Evolutionary conservation across 2,113 vertebrate genomes (phyloP).

Genomic region (Microtus ochrogaster): DNA sequence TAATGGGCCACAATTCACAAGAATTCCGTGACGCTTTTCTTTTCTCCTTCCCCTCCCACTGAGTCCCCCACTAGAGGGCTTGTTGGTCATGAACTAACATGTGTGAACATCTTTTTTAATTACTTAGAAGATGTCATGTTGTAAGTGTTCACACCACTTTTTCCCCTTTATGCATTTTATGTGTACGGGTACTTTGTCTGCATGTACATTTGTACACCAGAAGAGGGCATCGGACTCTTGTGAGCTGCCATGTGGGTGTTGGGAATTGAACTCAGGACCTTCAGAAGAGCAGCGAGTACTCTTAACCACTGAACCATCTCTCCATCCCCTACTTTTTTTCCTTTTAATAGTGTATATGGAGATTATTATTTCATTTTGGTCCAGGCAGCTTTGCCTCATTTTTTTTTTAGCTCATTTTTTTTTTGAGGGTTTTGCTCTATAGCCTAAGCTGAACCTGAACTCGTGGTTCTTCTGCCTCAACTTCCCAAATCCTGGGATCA

Average conservation of each 20-base stretch:
- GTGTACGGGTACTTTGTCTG: too few relatives aligned
- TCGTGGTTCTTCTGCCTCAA: background rate
- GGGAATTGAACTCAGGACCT: too few relatives aligned
- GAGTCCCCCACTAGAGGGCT: too few relatives aligned
- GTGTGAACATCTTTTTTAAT: background rate
- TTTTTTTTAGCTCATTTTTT: background rate
- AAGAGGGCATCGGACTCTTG: too few relatives aligned
- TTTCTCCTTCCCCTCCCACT: background rate
- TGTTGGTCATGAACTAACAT: rapidly evolving
- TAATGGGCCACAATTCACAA: background rate
- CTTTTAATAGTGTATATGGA: background rate
- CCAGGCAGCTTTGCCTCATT: background rate
- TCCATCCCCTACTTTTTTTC: too few relatives aligned
- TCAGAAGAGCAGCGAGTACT: too few relatives aligned
- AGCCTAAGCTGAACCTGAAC: background rate
- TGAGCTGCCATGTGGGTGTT: too few relatives aligned
- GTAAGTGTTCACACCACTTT: too few relatives aligned
- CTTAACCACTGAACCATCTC: too few relatives aligned
- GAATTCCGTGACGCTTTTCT: background rate
- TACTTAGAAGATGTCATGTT: too few relatives aligned
- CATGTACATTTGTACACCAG: too few relatives aligned
- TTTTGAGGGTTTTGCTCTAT: background rate
- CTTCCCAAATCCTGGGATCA: background rate
- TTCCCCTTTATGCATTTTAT: too few relatives aligned
- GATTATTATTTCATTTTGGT: background rate